Evolutionary conservation across 1,140 invertebrate genomes (phyloP).

Genomic region (Danaus plexippus): DNA sequence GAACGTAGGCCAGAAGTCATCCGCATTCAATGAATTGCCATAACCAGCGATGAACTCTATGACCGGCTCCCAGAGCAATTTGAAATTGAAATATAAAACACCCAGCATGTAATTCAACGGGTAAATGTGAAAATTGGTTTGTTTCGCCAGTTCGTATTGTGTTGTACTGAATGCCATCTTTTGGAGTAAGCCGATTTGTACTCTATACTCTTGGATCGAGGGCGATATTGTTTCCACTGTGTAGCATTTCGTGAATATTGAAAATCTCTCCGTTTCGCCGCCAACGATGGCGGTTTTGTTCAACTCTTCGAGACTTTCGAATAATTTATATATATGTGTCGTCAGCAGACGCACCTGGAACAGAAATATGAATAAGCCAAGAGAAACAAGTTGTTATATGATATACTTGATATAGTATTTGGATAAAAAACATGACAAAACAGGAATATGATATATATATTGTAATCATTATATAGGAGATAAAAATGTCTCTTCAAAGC

Average conservation of each 20-base stretch:
- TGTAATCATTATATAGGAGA: too few species aligned
- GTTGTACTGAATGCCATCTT: constrained; percentile 77
- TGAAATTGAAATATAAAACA: constrained; percentile 88
- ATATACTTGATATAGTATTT: too few species aligned
- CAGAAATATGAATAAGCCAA: constrained; percentile 9
- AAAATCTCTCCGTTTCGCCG: constrained; percentile 57
- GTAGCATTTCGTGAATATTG: constrained; percentile 78
- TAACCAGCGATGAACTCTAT: constrained; percentile 81
- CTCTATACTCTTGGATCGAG: constrained; percentile 83
- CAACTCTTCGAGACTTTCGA: constrained; percentile 72
- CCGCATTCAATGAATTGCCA: constrained; percentile 75
- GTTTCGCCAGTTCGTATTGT: constrained; percentile 72
- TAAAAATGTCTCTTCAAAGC: too few species aligned
- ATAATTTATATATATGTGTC: constrained; percentile 80
- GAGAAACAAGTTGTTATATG: constrained; percentile 2
- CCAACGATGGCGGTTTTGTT: constrained; percentile 43
- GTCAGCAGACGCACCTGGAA: constrained; percentile 78
- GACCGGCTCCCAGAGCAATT: constrained; percentile 89
- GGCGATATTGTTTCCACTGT: constrained; percentile 78
- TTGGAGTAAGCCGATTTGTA: constrained; percentile 81
- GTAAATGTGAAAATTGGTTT: constrained; percentile 73
- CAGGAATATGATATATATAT: too few species aligned
- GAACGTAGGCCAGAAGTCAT: constrained; percentile 86
- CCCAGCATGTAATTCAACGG: constrained; percentile 86
- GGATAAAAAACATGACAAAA: too few species aligned